Percentiles rank a stretch among this genome's conserved stretches.
phyloP scores from a whole-genome alignment of 2,113 vertebrate species.

The Xiphorhynchus elegans region DNA sequence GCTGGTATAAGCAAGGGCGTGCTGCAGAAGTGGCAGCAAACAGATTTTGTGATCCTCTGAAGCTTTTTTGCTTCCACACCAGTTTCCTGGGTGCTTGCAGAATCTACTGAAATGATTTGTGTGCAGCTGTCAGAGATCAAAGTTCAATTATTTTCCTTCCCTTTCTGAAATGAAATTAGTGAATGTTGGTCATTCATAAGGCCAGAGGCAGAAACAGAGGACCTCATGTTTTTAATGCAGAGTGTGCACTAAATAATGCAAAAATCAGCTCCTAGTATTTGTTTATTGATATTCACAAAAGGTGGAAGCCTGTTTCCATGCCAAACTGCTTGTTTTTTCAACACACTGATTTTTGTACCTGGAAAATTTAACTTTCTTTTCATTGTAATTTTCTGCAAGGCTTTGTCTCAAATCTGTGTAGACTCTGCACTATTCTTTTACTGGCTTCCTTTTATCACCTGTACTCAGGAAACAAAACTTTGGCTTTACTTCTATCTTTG shows the following conservation, averaged over 20 bases:
- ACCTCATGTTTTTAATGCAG: background rate
- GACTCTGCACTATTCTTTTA: background rate
- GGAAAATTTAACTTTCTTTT: background rate
- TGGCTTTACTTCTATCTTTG: background rate
- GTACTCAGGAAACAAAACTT: background rate
- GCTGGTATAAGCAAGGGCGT: background rate
- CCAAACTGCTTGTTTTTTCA: background rate
- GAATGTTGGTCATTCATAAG: background rate
- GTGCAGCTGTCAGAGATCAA: background rate
- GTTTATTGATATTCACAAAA: background rate
- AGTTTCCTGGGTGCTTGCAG: background rate
- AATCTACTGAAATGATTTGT: accelerated
- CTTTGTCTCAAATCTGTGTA: background rate
- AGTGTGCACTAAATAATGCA: background rate
- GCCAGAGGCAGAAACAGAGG: background rate
- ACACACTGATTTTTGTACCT: background rate
- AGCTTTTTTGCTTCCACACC: background rate
- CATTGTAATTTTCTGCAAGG: background rate
- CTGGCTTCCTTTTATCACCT: background rate
- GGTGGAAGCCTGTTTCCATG: background rate
- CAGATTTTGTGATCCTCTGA: background rate
- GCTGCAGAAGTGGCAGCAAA: background rate
- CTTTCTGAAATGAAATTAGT: background rate
- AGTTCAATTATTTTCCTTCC: background rate
- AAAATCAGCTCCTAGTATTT: background rate